Conservation (phyloP, 2,888 invertebrate species). For the Amblyjoppa proteus region DNA sequence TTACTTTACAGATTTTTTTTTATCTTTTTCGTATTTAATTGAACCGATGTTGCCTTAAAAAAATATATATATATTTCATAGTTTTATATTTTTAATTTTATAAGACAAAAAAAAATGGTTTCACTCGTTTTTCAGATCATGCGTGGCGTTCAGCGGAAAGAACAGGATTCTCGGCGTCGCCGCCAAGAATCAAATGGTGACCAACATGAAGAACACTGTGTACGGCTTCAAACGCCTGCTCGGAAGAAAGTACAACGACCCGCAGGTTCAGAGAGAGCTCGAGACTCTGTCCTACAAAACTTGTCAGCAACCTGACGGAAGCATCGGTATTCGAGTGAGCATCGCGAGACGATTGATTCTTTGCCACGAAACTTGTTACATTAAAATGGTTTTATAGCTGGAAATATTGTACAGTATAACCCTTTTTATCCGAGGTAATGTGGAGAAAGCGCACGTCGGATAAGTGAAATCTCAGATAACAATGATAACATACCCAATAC, state of each 20-base stretch:
- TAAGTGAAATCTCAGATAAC: no score
- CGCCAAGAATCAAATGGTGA: conserved; percentile 98
- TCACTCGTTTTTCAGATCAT: conserved; percentile 89
- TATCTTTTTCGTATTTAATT: no score
- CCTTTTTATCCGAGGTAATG: no score
- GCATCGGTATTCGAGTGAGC: conserved; percentile 94
- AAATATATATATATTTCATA: no score
- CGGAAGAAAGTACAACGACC: conserved; percentile 96
- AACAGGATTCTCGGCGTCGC: conserved; percentile 97
- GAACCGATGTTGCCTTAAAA: no score
- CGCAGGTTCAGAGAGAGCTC: conserved; percentile 94
- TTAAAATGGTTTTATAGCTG: no score
- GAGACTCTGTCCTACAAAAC: conserved; percentile 92
- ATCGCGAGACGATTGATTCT: neutral
- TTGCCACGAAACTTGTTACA: no score
- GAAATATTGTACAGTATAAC: no score
- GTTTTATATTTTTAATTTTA: no score
- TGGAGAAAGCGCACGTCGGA: no score
- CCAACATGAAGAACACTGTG: conserved; percentile 98
- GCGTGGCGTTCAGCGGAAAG: conserved; percentile 97
- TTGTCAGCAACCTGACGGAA: conserved; percentile 91
- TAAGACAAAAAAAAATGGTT: no score
- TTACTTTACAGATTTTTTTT: neutral
- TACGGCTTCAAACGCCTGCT: conserved; percentile 96
- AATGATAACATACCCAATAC: no score